phyloP scores from a whole-genome alignment of 2,797 vertebrate species.

The Tapirus indicus region DNA sequence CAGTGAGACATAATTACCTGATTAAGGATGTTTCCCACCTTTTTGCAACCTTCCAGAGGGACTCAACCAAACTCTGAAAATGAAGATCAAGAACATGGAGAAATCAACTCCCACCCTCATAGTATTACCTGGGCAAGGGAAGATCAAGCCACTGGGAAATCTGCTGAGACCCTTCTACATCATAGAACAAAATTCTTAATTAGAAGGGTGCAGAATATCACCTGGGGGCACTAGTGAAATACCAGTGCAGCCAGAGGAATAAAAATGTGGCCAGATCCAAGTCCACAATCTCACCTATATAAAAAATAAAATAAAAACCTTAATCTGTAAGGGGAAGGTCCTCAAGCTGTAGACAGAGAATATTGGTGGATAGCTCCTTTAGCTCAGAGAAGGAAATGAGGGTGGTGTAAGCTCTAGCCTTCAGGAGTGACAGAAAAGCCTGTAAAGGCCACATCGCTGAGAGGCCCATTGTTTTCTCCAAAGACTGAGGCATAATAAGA shows the following conservation, averaged over 20 bases:
- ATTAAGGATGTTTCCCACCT: background rate
- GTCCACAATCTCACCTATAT: background rate
- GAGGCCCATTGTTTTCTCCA: background rate
- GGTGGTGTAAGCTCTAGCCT: background rate
- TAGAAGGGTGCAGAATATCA: background rate
- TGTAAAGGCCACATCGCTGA: background rate
- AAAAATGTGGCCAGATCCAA: background rate
- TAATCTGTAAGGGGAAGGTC: background rate
- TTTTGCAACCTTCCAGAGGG: background rate
- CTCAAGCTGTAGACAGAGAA: background rate
- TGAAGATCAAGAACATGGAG: background rate
- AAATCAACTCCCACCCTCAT: background rate
- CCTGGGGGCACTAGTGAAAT: background rate
- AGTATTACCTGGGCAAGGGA: background rate
- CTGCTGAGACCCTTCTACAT: background rate
- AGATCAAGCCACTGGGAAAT: background rate
- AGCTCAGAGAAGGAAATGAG: background rate
- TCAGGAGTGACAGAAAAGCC: background rate
- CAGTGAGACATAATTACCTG: background rate
- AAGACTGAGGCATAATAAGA: background rate
- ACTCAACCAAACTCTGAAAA: background rate
- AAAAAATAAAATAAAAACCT: background rate
- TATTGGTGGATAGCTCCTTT: background rate
- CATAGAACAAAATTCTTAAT: background rate
- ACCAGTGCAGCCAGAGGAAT: background rate